Base-by-base conservation (phyloP, 2,797 vertebrate species). In the Syngnathus acus region DNA sequence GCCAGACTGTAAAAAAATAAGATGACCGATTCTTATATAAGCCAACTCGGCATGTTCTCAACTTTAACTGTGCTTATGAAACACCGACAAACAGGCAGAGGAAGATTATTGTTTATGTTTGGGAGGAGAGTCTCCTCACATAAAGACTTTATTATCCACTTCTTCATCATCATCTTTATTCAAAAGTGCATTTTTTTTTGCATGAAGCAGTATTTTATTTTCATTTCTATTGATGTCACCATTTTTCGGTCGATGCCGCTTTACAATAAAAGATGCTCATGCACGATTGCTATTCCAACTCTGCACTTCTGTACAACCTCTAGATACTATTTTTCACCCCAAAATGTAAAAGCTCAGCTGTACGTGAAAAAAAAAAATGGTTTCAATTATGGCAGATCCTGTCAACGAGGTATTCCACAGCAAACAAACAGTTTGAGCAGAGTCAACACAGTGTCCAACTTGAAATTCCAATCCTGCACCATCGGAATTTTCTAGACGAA, bases 401-500 rank as follows among this genome's bases (percentile, higher is more conserved):
- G 13, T 32, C 23, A 55, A 38, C 14, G 2, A 58, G 32, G 26
- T 38, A 7, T 58, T 38, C 55, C 55, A 58, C 55, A 26, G 10
- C 9, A 58, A 37, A 16, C 26, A 57, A 58, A 37, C 55, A 16
- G 55, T 26, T 38, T 38, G 32, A 37, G 16, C 37, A 37, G 26
- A 58, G 7, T 58, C 16, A 37, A 53, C 17, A 16, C 26, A 19
- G 48, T 51, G 19, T 51, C 13, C 26, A 65, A 39, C 50, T 51
- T 54, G 14, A 38, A 53, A 51, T 65, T 65, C 39, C n/a, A 42
- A 54, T 42, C 32, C 40, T 45, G 50, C 57, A 32, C 47, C 53
- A 55, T 38, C 21, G 21, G 73, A 54, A 69, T 78, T 76, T 73
- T 69, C 73, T 76, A 80, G 74, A 72, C 78, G 69, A 81, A 80